Base-by-base conservation (phyloP, 2,888 invertebrate genomes). In the Ectemnius cavifrons region DNA sequence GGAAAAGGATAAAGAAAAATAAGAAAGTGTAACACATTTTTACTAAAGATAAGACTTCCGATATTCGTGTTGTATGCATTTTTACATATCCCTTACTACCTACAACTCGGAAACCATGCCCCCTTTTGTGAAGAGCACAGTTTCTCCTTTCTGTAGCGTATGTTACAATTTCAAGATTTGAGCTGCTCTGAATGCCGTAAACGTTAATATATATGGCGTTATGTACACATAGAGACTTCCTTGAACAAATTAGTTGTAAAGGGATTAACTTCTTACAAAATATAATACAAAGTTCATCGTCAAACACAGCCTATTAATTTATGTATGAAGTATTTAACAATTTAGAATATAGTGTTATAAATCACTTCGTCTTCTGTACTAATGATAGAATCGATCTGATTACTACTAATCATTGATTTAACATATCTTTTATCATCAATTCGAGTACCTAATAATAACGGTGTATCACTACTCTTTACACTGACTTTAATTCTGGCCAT, bases 401-500 rank as follows among this genome's bases (percentile, higher is more conserved):
- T 83, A 52, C 77, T 84, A 16, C 85, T 84, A 67, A 88, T 84
- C 69, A 89, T 85, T 46, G 88, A 86, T 82, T 90, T 89, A 4
- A 85, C 80, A 64, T 88, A 90, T 76, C 84, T 86, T 5, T 86
- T 78, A 11, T 85, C 85, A 3, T 45, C 20, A 23, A 79, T 65
- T 6, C 62, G 77, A 57, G 62, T 63, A 59, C 77, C 69, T n/a
- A 84, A 62, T 4, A 73, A 69, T 3, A 73, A 57, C 1, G 80
- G 81, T 1, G 84, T 81, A 4, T 85, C 85, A 13, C 81, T 81
- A 65, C 87, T 77, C 66, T 89, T 89, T 2, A 91, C 90, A 46
- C 90, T 83, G 60, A 91, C 90, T 73, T 88, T 89, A 4, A 90
- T 90, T 73, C 89, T 87, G 59, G 90, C 88, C 84, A 90, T 90